Evolutionary conservation across 2,113 vertebrate genomes (phyloP).

Genomic region (Corythornis madagascariensis): DNA sequence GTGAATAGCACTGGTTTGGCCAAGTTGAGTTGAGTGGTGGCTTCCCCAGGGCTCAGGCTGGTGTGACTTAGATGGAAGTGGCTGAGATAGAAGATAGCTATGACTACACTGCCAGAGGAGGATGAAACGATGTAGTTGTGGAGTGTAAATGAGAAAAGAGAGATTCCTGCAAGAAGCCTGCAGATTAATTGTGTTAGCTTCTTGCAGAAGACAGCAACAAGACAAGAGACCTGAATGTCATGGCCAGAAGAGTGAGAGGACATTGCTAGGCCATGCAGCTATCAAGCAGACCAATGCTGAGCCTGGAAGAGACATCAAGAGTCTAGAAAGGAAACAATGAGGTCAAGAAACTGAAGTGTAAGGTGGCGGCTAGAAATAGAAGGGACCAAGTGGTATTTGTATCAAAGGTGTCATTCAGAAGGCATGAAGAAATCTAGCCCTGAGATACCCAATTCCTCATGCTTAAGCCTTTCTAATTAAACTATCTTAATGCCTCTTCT

Average conservation of each 20-base stretch:
- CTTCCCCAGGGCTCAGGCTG: background rate
- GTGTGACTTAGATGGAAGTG: background rate
- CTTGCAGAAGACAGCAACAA: background rate
- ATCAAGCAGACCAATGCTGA: background rate
- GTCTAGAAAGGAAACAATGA: background rate
- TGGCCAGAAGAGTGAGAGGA: background rate
- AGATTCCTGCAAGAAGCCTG: background rate
- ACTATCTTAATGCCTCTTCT: background rate
- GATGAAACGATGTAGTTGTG: background rate
- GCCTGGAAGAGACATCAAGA: background rate
- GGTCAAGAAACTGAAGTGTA: background rate
- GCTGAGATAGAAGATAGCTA: background rate
- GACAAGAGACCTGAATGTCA: background rate
- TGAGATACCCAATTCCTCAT: background rate
- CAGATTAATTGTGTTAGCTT: background rate
- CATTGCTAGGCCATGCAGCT: background rate
- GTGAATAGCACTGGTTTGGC: background rate
- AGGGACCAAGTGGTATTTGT: background rate
- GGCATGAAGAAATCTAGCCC: slow-evolving; percentile 16
- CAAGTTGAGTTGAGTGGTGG: background rate
- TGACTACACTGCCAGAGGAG: background rate
- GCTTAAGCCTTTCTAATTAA: background rate
- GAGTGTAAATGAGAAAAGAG: background rate
- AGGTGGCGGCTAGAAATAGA: slow-evolving; percentile 34
- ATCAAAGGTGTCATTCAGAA: background rate